Evolutionary conservation across 2,797 vertebrate genomes (phyloP), one percentile per base, ranked within the genome.

Genomic region (Otolemur crassicaudatus): DNA sequence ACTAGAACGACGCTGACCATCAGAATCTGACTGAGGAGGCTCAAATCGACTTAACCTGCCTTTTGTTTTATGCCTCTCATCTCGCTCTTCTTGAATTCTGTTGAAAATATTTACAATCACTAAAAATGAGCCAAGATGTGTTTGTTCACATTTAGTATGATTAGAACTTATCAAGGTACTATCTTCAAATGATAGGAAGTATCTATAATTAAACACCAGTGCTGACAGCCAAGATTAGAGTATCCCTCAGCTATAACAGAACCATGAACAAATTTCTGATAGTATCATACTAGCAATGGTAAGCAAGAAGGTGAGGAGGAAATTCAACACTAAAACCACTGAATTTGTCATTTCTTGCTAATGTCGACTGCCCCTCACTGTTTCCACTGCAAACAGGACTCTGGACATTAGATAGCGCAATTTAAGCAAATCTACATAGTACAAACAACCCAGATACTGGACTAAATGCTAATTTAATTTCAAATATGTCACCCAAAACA

Each of bases 61-160:
- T 98, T 99, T 99, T 98, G 99, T 98, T 98, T 99, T 99, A 98
- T 99, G 99, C 77, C 99, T 99, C 97, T 99, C 99, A 97, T 99
- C 99, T 92, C 99, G 98, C 80, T 99, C 99, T 98, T 99, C 99
- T 97, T 99, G 99, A 97, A 99, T 99, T 98, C 99, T 99, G 98
- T 63, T 96, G 83, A 97, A 93, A 82, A 98, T 63, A 95, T 91
- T 96, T 84, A 96, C 69, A 4, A 0, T 83, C 82, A 97, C 8
- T 58, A 95, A 86, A 65, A 98, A 96, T 40, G 86, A 86, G 16
- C 25, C 79, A 94, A 17, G 12, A 63, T 88, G 75, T 29, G 31
- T 20, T 75, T 73, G n/a, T 86, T 46, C 19, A 16, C 83, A 90
- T 76, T 94, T 95, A 85, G 56, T 49, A 97, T 84, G 34, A 25